These are phyloP conservation scores for Odontocerum albicorne DNA, from an alignment of 2,888 invertebrate species.

Conservation along the genomic window DNA sequence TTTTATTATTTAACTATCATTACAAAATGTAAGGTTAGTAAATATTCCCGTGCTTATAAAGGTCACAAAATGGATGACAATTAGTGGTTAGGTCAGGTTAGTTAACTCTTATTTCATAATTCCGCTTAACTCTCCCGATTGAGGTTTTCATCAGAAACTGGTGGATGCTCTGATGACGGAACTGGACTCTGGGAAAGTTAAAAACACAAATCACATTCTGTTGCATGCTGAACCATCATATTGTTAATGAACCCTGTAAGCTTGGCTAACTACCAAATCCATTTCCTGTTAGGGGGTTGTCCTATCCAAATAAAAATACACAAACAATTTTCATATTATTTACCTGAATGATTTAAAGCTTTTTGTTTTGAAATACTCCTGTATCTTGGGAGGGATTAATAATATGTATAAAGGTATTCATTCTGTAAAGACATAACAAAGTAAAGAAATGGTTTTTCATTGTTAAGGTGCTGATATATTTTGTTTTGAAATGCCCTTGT, in stretches of 20 bases:
- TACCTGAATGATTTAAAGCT: slow-evolving; percentile 14
- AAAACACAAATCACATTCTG: slow-evolving; percentile 20
- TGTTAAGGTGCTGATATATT: background rate
- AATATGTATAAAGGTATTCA: slow-evolving; percentile 56
- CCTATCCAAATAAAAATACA: background rate
- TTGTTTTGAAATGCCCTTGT: background rate
- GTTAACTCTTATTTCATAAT: slow-evolving; percentile 12
- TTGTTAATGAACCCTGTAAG: slow-evolving; percentile 5
- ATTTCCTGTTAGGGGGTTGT: slow-evolving; percentile 12
- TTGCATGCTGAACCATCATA: slow-evolving; percentile 15
- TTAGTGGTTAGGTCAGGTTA: slow-evolving; percentile 29
- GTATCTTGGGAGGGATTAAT: slow-evolving; percentile 40
- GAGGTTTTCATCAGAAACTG: slow-evolving; percentile 74
- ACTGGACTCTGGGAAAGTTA: slow-evolving; percentile 65
- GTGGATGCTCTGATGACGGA: slow-evolving; percentile 60
- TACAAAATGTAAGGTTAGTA: slow-evolving; percentile 13
- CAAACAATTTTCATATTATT: slow-evolving; percentile 4
- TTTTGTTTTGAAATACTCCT: slow-evolving; percentile 5
- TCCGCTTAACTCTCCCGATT: slow-evolving; percentile 62
- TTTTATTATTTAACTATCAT: slow-evolving; percentile 2
- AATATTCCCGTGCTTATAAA: slow-evolving; percentile 18
- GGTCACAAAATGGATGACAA: slow-evolving; percentile 17
- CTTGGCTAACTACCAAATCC: slow-evolving; percentile 6
- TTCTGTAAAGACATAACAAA: slow-evolving; percentile 42
- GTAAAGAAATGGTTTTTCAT: too few species aligned